Evolutionary conservation across 2,888 invertebrate species (phyloP).

Genomic region (Syritta pipiens): DNA sequence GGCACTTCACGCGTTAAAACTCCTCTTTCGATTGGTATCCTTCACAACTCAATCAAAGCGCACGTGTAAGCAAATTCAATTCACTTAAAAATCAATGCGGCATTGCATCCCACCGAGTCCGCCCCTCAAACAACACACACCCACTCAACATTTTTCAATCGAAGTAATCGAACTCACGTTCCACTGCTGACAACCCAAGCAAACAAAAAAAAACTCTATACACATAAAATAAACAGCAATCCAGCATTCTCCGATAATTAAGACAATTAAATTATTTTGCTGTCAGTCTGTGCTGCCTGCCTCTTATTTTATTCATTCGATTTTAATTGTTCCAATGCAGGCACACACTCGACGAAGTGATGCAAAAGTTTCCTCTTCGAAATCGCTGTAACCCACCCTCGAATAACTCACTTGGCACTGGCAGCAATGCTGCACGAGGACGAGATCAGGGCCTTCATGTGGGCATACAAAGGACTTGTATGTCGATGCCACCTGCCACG

Average conservation of each 20-base stretch:
- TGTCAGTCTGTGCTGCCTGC: conserved; percentile 40
- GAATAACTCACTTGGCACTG: background rate
- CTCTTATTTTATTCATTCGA: conserved; percentile 45
- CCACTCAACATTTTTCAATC: background rate
- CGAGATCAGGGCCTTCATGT: too few relatives aligned
- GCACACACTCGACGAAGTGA: background rate
- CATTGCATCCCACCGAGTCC: too few relatives aligned
- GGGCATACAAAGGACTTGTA: conserved; percentile 32
- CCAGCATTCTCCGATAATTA: conserved; percentile 42
- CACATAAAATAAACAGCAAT: conserved; percentile 1
- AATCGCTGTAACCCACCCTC: conserved; percentile 33
- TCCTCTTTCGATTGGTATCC: too few relatives aligned
- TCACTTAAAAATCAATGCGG: too few relatives aligned
- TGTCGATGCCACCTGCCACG: conserved; percentile 11
- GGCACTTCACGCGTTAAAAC: too few relatives aligned
- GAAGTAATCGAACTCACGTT: conserved; percentile 23
- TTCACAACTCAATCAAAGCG: too few relatives aligned
- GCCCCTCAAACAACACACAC: too few relatives aligned
- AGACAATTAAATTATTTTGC: conserved; percentile 56
- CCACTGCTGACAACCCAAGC: conserved; percentile 25
- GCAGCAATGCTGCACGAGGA: conserved; percentile 5
- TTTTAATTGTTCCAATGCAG: conserved; percentile 43
- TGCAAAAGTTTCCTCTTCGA: conserved; percentile 46
- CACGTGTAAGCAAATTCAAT: too few relatives aligned
- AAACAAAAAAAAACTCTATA: conserved; percentile 1